Percentiles rank a stretch among this genome's conserved stretches.
These are phyloP conservation scores for Ursus arctos DNA, from an alignment of 2,113 vertebrate genomes.

Conservation along the genomic window DNA sequence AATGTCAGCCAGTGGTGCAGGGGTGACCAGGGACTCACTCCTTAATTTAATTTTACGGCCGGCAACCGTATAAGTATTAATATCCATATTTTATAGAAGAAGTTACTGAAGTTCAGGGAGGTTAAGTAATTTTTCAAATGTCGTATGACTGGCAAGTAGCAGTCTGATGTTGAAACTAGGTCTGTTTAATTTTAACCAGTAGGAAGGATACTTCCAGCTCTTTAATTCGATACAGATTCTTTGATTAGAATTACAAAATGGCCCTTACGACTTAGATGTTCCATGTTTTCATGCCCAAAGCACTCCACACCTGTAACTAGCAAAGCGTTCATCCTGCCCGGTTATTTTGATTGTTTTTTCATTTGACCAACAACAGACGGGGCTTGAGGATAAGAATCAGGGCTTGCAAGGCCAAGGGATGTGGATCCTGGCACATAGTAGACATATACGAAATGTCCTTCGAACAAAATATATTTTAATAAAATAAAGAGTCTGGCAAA, in stretches of 20 bases:
- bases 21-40: background rate
- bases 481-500: constrained; percentile 6
- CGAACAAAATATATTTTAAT: constrained; percentile 26
- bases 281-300: background rate
- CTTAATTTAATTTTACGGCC: background rate
- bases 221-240: constrained; percentile 51
- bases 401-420: background rate
- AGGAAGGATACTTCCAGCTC: background rate
- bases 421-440: background rate
- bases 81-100: constrained; percentile 38
- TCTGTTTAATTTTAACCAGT: constrained; percentile 65
- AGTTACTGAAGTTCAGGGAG: background rate
- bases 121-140: constrained; percentile 61
- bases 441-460: background rate
- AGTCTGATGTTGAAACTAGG: constrained; percentile 34
- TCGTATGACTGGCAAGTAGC: background rate
- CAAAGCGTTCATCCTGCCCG: background rate
- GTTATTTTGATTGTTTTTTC: background rate
- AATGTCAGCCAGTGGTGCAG: background rate
- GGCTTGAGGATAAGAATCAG: background rate
- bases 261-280: background rate
- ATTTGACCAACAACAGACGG: background rate
- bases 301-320: background rate
- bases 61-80: background rate
- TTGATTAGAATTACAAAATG: constrained; percentile 62